phyloP scores from a whole-genome alignment of 2,797 vertebrate species.

The Chelon labrosus region DNA sequence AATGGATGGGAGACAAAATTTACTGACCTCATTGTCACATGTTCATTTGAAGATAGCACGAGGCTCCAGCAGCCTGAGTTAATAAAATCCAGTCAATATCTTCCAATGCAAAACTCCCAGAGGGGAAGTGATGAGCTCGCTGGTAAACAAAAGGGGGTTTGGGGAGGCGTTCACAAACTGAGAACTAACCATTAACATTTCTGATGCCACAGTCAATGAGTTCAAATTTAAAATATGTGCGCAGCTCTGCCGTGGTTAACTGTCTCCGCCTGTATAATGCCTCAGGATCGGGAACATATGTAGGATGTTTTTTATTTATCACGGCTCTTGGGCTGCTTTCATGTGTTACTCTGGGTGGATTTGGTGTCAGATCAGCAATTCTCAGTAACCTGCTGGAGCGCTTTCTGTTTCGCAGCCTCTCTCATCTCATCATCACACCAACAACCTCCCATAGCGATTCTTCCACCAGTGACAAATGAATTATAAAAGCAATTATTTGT shows the following conservation, averaged over 20 bases:
- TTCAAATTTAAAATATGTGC: neutral
- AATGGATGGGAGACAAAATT: neutral
- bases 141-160: neutral
- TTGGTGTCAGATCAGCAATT: conserved; percentile 1
- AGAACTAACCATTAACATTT: neutral
- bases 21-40: neutral
- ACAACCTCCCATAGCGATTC: neutral
- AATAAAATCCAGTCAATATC: neutral
- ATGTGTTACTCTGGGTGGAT: conserved; percentile 11
- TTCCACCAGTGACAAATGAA: conserved; percentile 1
- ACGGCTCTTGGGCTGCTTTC: neutral
- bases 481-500: conserved; percentile 6
- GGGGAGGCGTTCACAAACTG: neutral
- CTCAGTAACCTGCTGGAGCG: neutral
- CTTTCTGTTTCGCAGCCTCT: neutral
- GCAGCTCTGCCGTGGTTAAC: neutral
- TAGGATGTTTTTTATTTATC: neutral
- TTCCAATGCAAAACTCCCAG: neutral
- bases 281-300: neutral
- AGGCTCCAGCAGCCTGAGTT: neutral
- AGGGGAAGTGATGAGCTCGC: no score
- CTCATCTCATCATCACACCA: conserved; percentile 21
- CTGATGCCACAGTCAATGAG: neutral
- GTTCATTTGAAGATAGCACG: no score
- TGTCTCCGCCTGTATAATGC: neutral